Evolutionary conservation across 2,113 vertebrate species (phyloP).

Genomic region (Festucalex cinctus): DNA sequence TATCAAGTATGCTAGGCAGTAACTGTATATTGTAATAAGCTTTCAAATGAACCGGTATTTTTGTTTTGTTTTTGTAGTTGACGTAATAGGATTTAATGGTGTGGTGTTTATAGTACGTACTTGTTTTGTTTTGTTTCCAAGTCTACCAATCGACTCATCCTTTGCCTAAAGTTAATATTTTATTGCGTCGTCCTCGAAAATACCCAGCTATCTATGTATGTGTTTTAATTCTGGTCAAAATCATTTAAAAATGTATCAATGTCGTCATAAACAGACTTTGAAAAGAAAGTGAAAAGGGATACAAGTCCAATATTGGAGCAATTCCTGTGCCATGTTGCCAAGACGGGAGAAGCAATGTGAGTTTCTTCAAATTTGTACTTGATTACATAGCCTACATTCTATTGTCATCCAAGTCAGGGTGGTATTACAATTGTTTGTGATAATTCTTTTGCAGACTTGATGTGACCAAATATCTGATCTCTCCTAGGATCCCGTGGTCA

Average conservation of each 20-base stretch:
- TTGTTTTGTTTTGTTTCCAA: not conserved
- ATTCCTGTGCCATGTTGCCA: conserved; percentile 91
- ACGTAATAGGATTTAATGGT: not conserved
- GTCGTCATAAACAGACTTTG: conserved; percentile 81
- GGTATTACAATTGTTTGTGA: not conserved
- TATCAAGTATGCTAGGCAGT: not conserved
- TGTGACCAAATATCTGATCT: conserved; percentile 5
- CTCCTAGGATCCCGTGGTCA: conserved; percentile 88
- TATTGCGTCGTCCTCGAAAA: not conserved
- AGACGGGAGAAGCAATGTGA: conserved; percentile 94
- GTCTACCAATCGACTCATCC: not conserved
- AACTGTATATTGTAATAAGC: conserved; percentile 16
- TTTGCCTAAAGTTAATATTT: not conserved
- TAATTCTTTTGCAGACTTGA: conserved; percentile 3
- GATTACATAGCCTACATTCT: not conserved
- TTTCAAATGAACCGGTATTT: conserved; percentile 12
- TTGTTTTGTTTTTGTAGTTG: not conserved
- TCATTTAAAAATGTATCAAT: not conserved
- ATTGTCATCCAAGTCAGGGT: not conserved
- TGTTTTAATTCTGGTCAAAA: not conserved
- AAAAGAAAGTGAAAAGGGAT: conserved; percentile 93
- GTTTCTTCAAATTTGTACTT: conserved; percentile 50
- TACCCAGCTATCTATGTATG: too few relatives aligned
- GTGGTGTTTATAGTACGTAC: not conserved
- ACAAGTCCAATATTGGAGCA: conserved; percentile 85